Conservation (phyloP, 2,888 invertebrate genomes). For the Acanthosepion pharaonis region DNA sequence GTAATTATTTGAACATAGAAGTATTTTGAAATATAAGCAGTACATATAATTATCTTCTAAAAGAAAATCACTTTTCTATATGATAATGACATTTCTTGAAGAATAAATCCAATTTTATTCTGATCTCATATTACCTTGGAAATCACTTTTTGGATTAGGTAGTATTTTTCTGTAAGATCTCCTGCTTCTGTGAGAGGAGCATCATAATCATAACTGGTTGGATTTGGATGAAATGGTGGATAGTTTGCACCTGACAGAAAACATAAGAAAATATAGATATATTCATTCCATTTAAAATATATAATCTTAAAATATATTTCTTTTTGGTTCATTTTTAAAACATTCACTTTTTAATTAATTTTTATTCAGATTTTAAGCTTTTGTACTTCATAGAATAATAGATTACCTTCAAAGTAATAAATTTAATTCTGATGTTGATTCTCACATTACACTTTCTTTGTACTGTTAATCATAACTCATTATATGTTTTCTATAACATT, state of each 20-base stretch:
- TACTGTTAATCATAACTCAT: neutral
- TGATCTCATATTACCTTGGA: conserved; percentile 61
- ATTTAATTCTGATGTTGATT: neutral
- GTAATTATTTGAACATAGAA: no score
- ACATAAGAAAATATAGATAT: neutral
- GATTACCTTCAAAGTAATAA: neutral
- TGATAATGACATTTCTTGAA: neutral
- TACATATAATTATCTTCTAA: neutral
- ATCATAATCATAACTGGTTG: conserved; percentile 87
- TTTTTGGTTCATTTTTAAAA: neutral
- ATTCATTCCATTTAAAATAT: neutral
- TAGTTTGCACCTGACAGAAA: conserved; percentile 60
- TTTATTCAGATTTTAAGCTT: neutral
- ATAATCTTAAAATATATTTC: neutral
- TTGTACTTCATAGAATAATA: neutral
- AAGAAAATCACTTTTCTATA: neutral
- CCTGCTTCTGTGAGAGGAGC: conserved; percentile 92
- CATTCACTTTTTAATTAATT: neutral
- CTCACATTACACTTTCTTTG: neutral
- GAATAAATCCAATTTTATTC: neutral
- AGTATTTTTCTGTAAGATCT: conserved; percentile 89
- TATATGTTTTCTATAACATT: neutral
- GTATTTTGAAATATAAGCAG: neutral
- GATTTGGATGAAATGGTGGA: conserved; percentile 61
- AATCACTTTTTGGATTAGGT: conserved; percentile 66